phyloP scores from a whole-genome alignment of 2,797 vertebrate genomes.

The Micrastur ruficollis region DNA sequence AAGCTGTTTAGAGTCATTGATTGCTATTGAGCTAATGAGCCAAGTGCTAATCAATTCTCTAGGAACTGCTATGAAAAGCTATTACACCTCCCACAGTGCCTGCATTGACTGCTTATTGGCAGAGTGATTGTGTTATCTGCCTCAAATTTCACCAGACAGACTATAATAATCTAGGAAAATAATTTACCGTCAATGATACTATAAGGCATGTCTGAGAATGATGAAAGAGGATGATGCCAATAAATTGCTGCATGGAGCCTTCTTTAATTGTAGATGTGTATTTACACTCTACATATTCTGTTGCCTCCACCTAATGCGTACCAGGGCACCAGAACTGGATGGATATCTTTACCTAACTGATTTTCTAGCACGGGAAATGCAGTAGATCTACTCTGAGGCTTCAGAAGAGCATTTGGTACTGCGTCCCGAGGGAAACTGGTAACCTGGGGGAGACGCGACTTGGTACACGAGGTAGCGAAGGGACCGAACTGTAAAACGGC shows the following conservation, averaged over 20 bases:
- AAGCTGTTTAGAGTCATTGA: conserved; percentile 16
- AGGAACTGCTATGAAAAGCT: not conserved
- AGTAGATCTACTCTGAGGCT: not conserved
- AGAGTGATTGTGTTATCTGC: not conserved
- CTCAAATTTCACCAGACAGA: not conserved
- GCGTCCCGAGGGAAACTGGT: not conserved
- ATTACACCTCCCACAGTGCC: not conserved
- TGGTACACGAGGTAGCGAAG: not conserved
- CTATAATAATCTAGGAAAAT: not conserved
- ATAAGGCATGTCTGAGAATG: not conserved
- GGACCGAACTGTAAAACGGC: not conserved
- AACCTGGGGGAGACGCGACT: not conserved
- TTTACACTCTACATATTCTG: not conserved
- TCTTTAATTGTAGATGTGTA: not conserved
- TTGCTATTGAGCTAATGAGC: conserved; percentile 35
- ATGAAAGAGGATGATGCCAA: not conserved
- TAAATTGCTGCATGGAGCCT: not conserved
- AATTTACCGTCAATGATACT: not conserved
- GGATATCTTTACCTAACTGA: accelerated
- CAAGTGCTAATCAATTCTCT: not conserved
- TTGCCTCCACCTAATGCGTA: accelerated
- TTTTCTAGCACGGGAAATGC: no score
- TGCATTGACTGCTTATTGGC: not conserved
- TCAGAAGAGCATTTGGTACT: not conserved
- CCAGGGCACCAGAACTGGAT: accelerated